A percentile compares a stretch with the other conserved stretches of the same genome.
These are phyloP conservation scores for Chlamydotis undulata DNA, from an alignment of 2,113 vertebrate species.

Conservation along the genomic window DNA sequence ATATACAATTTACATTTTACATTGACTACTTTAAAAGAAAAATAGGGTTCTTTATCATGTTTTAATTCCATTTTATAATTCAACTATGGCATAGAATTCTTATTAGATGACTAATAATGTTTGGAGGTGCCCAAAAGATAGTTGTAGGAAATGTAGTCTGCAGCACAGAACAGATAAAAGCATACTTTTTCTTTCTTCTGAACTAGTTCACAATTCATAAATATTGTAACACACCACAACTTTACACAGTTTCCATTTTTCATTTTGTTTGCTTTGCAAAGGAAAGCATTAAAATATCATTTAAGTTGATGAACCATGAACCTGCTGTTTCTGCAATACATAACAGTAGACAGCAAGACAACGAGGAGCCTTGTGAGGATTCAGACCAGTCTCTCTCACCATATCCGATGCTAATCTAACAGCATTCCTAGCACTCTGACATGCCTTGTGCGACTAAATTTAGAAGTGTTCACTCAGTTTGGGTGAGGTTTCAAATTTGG, in stretches of 20 bases:
- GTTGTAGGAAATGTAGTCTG: neutral
- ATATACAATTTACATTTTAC: neutral
- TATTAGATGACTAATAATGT: neutral
- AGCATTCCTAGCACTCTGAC: conserved; percentile 5
- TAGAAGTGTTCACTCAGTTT: conserved; percentile 4
- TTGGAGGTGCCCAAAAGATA: neutral
- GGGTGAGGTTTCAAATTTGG: conserved; percentile 16
- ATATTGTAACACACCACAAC: neutral
- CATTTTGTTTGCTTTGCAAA: neutral
- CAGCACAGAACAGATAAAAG: neutral
- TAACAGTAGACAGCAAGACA: neutral
- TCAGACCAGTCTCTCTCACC: neutral
- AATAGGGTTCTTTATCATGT: neutral
- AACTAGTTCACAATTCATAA: neutral
- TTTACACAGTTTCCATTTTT: neutral
- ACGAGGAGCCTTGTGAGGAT: neutral
- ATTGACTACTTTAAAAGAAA: neutral
- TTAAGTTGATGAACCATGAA: neutral
- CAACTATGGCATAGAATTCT: neutral
- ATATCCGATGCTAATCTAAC: conserved; percentile 8
- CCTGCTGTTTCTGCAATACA: neutral
- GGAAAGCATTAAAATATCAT: neutral
- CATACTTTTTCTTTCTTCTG: conserved; percentile 6
- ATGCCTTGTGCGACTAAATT: neutral
- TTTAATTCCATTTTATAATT: neutral